Evolutionary conservation across 2,113 vertebrate genomes (phyloP), one percentile per base, ranked within the genome.

Genomic region (Tenebrosternarchus preto): DNA sequence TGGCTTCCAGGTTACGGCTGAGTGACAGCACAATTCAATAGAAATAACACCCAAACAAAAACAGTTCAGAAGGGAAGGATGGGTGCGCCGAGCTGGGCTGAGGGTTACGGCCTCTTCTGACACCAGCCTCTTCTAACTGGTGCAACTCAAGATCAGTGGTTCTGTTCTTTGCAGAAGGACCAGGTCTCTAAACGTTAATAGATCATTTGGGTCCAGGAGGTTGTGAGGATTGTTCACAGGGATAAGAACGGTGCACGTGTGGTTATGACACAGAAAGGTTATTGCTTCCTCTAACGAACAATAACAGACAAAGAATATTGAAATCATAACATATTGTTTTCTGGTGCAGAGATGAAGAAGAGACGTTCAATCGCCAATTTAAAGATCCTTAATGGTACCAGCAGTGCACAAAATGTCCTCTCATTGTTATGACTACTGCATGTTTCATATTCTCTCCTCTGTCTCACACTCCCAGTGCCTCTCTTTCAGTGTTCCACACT

Each of bases 381-480:
- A 20, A 64, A 46, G 22, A 46, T 12, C 24, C n/a, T n/a, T 43
- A 46, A 63, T 15, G 59, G 9, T 55, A 56, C 22, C 20, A 5
- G 29, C 63, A 56, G 20, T 25, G 56, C 15, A 77, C 43, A 39
- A 25, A 63, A 76, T 55, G 66, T 71, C 88, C 89, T 88, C 90
- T 85, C 88, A 88, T 87, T 83, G 84, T 80, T 82, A 87, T 57
- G 86, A 83, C 80, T 87, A 86, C 88, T 88, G 88, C 87, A 88
- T 87, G 81, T 86, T 88, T 86, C 88, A 88, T 86, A 84, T 84
- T 79, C 84, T 39, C 2, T 70, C 33, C 31, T 70, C 63, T 43
- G 29, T 29, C 69, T 11, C 39, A 70, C 53, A 33, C 64, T 67
- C 63, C 3, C 61, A 33, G n/a, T n/a, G n/a, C n/a, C n/a, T n/a